A percentile compares a stretch with the other conserved stretches of the same genome.
These are phyloP conservation scores for Lepidurus couesii DNA, from an alignment of 1,140 invertebrate species.

Conservation along the genomic window DNA sequence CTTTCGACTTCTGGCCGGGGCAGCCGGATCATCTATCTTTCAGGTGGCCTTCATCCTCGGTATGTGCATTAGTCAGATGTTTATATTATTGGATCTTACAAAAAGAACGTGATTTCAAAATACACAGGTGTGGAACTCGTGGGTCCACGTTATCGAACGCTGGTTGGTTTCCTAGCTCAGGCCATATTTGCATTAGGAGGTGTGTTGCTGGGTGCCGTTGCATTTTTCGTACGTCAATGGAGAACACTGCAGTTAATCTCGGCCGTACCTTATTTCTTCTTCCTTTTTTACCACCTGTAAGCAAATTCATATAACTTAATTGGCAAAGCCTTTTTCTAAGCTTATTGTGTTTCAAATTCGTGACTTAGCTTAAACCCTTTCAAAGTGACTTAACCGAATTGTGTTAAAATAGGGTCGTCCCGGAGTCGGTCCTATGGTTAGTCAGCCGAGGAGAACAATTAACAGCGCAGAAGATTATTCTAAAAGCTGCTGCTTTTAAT, in stretches of 20 bases:
- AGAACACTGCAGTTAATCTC: conserved; percentile 40
- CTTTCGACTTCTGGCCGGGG: conserved; percentile 40
- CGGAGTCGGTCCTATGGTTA: conserved; percentile 48
- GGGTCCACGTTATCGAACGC: conserved; percentile 40
- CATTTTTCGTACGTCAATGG: conserved; percentile 44
- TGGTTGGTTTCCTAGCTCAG: conserved; percentile 42
- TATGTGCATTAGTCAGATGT: conserved; percentile 24
- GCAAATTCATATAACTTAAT: conserved; percentile 28
- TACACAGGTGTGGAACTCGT: conserved; percentile 42
- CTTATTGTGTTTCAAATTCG: background rate
- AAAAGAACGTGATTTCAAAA: background rate
- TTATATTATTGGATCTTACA: background rate
- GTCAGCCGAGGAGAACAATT: conserved; percentile 43
- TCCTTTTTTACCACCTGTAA: conserved; percentile 43
- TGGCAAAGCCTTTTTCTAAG: background rate
- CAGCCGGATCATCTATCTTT: conserved; percentile 39
- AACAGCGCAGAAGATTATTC: conserved; percentile 41
- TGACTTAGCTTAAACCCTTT: background rate
- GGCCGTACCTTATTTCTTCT: conserved; percentile 35
- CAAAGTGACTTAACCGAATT: background rate
- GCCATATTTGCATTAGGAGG: conserved; percentile 44
- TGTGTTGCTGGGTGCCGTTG: conserved; percentile 41
- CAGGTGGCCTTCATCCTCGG: conserved; percentile 41
- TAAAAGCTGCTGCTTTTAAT: conserved; percentile 40
- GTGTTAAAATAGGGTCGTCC: conserved; percentile 37